Evolutionary conservation across 37 sponge, comb jelly and placozoan species (phyloP).

Genomic region (Ianthella basta): DNA sequence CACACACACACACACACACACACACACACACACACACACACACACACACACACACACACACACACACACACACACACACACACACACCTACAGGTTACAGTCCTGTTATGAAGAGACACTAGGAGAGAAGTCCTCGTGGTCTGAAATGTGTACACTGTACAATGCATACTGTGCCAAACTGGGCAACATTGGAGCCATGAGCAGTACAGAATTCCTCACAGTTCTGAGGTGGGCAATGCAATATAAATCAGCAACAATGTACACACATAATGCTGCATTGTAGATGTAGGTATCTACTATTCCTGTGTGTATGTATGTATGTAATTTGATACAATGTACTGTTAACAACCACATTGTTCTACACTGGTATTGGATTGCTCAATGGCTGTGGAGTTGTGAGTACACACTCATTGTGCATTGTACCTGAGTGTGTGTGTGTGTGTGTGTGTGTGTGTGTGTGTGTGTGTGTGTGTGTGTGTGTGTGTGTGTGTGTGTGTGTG

Average conservation of each 20-base stretch:
- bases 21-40: no score
- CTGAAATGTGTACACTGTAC: conserved; percentile 11
- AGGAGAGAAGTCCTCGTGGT: conserved; percentile 13
- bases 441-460: conserved; percentile 37
- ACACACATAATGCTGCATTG: no score
- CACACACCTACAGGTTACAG: neutral
- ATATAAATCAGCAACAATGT: no score
- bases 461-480: conserved; percentile 47
- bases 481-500: conserved; percentile 34
- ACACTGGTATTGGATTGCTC: neutral
- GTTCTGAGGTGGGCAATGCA: neutral
- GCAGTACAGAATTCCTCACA: conserved; percentile 7
- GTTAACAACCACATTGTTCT: no score
- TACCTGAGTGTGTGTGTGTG: conserved; percentile 19
- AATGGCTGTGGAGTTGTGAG: neutral
- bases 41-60: no score
- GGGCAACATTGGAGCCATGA: neutral
- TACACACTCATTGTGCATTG: neutral
- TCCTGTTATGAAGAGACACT: conserved; percentile 10
- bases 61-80: no score
- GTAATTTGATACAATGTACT: no score
- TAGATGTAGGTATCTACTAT: no score
- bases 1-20: no score
- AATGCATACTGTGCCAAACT: conserved; percentile 20
- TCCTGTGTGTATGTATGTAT: no score